Base-by-base conservation (phyloP, 2,888 invertebrate genomes). In the Mythimna albipuncta region DNA sequence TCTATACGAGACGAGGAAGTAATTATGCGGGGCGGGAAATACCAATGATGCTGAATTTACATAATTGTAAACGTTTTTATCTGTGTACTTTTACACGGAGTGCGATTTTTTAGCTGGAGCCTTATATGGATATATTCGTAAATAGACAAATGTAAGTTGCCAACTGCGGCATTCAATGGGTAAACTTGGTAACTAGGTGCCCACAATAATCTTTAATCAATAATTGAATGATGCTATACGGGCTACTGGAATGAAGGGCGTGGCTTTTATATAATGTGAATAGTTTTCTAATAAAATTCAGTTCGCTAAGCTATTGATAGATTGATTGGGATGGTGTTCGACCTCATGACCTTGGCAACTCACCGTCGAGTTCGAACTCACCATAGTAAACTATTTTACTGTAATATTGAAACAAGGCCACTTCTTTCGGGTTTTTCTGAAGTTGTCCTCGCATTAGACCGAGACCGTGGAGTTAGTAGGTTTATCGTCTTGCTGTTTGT, bases 371-470 rank as follows among this genome's bases (percentile, higher is more conserved):
- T 59, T n/a, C 21, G 38, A 38, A 11, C 38, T 3, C 41, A 13
- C 38, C 21, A 38, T 57, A 32, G 0, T 35, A 58, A 19, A 1
- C 57, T 35, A 58, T 57, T 57, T 32, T 35, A 58, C 38, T 38
- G 71, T 47, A 44, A 13, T 2, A 74, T 38, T 26, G 47, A 16
- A 11, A 3, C 74, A 74, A 75, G 44, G 72, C 13, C 32, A 38
- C 44, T 13, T 32, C 21, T 47, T 61, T 65, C 58, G 10, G 11
- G 19, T n/a, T 73, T 75, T 21, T 19, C 38, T 1, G n/a, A 19
- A 11, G 11, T 21, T 66, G 19, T 66, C 75, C 50, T 44, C 41
- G 67, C 50, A 35, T 66, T 44, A 44, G 21, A 67, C 50, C 41
- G 41, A 44, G 21, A 67, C 50, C 41, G 41, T 65, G 35, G 32